phyloP scores from a whole-genome alignment of 2,888 invertebrate genomes.

The Megamerina dolium region DNA sequence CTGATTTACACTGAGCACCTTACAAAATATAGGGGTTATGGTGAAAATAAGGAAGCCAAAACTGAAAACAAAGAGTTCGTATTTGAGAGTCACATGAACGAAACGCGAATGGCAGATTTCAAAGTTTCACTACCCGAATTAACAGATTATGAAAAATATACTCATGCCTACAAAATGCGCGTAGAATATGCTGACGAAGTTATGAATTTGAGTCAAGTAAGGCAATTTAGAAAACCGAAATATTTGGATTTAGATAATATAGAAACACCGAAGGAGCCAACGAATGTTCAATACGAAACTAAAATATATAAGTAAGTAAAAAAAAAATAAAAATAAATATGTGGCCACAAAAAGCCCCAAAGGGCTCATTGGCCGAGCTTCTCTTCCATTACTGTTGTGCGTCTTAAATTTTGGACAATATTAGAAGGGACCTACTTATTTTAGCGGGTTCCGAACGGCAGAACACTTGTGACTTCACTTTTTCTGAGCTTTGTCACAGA shows the following conservation, averaged over 20 bases:
- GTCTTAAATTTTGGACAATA: no score
- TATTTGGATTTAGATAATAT: constrained; percentile 22
- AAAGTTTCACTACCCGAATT: constrained; percentile 58
- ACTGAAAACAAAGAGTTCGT: constrained; percentile 41
- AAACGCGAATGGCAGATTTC: constrained; percentile 60
- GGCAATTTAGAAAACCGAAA: constrained; percentile 33
- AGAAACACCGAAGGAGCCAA: constrained; percentile 23
- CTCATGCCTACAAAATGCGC: constrained; percentile 28
- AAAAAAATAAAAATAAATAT: no score
- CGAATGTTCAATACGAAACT: constrained; percentile 21
- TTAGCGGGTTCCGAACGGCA: no score
- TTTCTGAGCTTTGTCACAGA: no score
- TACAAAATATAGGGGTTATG: constrained; percentile 18
- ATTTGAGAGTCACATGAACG: constrained; percentile 51
- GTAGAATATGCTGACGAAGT: constrained; percentile 31
- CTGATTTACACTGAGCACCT: constrained; percentile 31
- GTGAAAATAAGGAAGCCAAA: constrained; percentile 12
- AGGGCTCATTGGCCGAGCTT: no score
- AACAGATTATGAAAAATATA: constrained; percentile 29
- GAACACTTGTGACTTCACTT: no score
- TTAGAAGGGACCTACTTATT: no score
- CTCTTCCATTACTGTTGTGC: no score
- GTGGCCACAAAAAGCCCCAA: no score
- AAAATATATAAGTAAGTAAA: constrained; percentile 25
- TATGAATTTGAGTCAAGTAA: constrained; percentile 22